Conservation (phyloP, 2,888 invertebrate species). For the Digitonthophagus gazella region DNA sequence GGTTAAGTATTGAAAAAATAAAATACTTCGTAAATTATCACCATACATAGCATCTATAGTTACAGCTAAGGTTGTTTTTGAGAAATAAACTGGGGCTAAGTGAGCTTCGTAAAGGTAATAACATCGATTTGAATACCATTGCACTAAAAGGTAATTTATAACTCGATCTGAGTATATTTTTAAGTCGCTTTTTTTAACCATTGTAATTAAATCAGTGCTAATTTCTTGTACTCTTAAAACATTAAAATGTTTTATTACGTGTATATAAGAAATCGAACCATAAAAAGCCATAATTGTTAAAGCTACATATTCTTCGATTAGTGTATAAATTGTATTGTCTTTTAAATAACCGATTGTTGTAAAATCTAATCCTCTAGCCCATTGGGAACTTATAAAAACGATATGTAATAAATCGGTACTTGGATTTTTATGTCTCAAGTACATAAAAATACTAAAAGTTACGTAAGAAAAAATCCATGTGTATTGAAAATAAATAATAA, state of each 20-base stretch:
- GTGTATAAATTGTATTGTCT: background rate
- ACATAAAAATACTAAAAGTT: constrained; percentile 10
- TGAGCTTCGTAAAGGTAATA: constrained; percentile 17
- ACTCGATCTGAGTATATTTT: constrained; percentile 7
- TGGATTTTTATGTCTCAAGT: background rate
- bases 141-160: constrained; percentile 22
- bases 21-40: constrained; percentile 14
- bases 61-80: constrained; percentile 18
- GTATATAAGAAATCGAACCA: background rate
- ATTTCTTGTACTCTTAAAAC: background rate
- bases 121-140: constrained; percentile 28
- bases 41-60: constrained; percentile 19
- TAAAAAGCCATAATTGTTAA: background rate
- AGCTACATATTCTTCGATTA: background rate
- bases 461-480: constrained; percentile 11
- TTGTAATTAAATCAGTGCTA: background rate
- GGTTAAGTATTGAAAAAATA: constrained; percentile 24
- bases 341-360: no score
- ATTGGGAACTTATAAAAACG: background rate
- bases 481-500: constrained; percentile 23
- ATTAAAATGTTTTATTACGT: constrained; percentile 6
- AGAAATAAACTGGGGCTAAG: constrained; percentile 18
- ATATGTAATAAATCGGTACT: background rate
- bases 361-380: background rate
- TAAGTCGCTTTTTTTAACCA: background rate